Percentiles rank a stretch among this genome's conserved stretches.
Conservation (phyloP, 1,140 invertebrate genomes). For the Rhagoletis pomonella region DNA sequence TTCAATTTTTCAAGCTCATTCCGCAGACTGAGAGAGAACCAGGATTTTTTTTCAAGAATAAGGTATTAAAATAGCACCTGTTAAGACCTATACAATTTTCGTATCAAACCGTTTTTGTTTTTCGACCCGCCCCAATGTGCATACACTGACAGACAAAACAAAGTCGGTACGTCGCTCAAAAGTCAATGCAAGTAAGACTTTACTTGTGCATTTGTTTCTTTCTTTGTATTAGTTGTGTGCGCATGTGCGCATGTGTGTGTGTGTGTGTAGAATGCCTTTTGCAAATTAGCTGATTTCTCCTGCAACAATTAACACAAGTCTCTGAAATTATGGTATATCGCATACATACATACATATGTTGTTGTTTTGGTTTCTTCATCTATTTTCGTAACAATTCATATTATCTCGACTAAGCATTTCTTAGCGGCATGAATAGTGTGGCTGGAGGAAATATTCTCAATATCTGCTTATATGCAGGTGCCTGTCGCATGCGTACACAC, state of each 20-base stretch:
- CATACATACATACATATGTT: too few species aligned
- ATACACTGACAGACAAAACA: too few species aligned
- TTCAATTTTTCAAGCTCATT: too few species aligned
- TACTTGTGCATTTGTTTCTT: neutral
- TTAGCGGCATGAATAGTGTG: neutral
- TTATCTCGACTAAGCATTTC: neutral
- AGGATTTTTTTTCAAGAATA: too few species aligned
- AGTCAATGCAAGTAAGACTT: slow-evolving; percentile 1
- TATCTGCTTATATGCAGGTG: neutral
- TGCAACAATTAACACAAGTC: slow-evolving; percentile 39
- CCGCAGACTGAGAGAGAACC: too few species aligned
- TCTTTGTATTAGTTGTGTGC: neutral
- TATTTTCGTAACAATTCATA: neutral
- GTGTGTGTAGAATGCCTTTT: neutral
- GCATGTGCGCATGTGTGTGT: neutral
- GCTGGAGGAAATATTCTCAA: neutral
- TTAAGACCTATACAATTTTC: too few species aligned
- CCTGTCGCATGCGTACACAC: neutral
- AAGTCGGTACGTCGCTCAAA: neutral
- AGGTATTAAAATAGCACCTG: too few species aligned
- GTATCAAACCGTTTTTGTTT: too few species aligned
- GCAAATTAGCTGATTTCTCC: slow-evolving; percentile 34
- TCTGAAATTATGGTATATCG: neutral
- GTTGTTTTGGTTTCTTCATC: neutral
- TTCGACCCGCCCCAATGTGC: too few species aligned